Evolutionary conservation across 2,888 invertebrate genomes (phyloP).

Genomic region (Electrophaes corylata): DNA sequence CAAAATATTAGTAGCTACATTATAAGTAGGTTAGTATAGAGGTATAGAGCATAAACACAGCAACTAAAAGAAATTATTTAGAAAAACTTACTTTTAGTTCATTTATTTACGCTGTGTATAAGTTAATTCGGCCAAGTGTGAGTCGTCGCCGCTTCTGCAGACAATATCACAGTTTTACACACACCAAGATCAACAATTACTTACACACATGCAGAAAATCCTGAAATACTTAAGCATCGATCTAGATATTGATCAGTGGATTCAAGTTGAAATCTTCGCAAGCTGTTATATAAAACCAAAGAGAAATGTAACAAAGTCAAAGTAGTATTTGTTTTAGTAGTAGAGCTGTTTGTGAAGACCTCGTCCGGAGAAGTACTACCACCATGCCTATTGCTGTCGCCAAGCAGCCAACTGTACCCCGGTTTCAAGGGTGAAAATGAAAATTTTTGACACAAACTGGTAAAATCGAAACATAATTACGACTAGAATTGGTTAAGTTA

Average conservation of each 20-base stretch:
- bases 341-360: too few relatives aligned
- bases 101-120: conserved; percentile 54
- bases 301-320: background rate
- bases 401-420: too few relatives aligned
- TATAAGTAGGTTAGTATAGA: conserved; percentile 29
- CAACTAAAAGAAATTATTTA: conserved; percentile 10
- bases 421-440: too few relatives aligned
- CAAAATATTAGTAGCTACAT: conserved; percentile 2
- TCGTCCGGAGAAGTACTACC: too few relatives aligned
- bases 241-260: too few relatives aligned
- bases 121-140: conserved; percentile 57
- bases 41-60: conserved; percentile 38
- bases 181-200: conserved; percentile 29
- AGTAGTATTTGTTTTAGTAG: too few relatives aligned
- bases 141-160: conserved; percentile 60
- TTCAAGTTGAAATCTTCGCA: conserved; percentile 13
- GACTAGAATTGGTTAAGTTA: too few relatives aligned
- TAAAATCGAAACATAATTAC: too few relatives aligned
- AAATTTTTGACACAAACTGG: too few relatives aligned
- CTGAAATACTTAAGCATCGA: background rate
- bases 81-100: conserved; percentile 63
- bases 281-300: too few relatives aligned
- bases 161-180: conserved; percentile 62
- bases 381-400: too few relatives aligned
- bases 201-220: conserved; percentile 39